Evolutionary conservation across 2,113 vertebrate species (phyloP), one percentile per base, ranked within the genome.

Genomic region (Sinocyclocheilus anshuiensis): DNA sequence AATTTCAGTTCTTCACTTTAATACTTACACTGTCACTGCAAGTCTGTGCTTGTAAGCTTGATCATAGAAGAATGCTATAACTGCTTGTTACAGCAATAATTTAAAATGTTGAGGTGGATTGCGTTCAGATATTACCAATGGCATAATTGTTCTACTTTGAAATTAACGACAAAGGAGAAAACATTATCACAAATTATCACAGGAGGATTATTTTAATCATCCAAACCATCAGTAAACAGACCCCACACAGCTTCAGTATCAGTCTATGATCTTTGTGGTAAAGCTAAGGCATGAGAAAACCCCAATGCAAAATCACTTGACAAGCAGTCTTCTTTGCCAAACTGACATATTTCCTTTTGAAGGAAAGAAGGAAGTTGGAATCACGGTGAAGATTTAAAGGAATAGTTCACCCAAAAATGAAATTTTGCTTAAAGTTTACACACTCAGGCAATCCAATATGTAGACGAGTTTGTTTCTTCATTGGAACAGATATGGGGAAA

Each of bases 1-100:
- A 53, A 55, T 55, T 83, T 57, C 48, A 1, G 63, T 83, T 45
- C 74, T 50, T 33, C 0, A 10, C 45, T 71, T 71, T 83, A 55
- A 83, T 83, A 71, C 48, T 83, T 55, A 71, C n/a, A 20, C 50
- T 83, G 63, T 72, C 26, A 39, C 81, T 71, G 48, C 81, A 83
- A 55, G 81, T 72, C 81, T 83, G 81, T 72, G 81, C 81, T 55
- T 83, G 81, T 10, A 26, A 83, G 65, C n/a, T 20, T 50, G 61
- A 81, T 81, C 61, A 67, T 45, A 33, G 29, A 83, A 36, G 26
- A 72, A 83, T 20, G 81, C 18, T 50, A 33, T 67, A 72, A 55
- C 26, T 42, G 5, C 65, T 71, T 10, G 18, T 55, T 55, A 39
- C 16, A 16, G 48, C 20, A 26, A 50, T 53, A 6, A 72, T 83